phyloP scores from a whole-genome alignment of 2,113 vertebrate species.

The Gallinago media region DNA sequence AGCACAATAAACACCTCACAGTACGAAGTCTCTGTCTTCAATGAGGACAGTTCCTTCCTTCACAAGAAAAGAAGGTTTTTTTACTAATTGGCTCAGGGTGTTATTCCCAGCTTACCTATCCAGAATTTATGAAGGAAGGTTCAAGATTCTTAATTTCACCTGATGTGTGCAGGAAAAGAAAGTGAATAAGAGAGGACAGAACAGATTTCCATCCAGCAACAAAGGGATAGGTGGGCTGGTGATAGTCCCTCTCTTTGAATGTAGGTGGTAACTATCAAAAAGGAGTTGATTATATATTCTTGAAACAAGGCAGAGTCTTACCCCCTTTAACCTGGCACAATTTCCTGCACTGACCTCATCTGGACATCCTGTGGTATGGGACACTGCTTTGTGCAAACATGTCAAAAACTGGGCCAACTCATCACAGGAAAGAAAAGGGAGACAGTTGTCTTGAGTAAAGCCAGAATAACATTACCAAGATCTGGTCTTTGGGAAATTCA shows the following conservation, averaged over 20 bases:
- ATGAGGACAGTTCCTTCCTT: neutral
- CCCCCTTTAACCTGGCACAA: neutral
- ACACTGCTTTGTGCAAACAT: neutral
- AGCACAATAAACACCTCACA: neutral
- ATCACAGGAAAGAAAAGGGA: neutral
- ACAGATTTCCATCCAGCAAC: neutral
- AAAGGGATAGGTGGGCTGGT: neutral
- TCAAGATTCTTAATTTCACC: neutral
- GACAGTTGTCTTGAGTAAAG: neutral
- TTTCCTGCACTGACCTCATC: neutral
- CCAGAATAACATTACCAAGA: neutral
- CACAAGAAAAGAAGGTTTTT: neutral
- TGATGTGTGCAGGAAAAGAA: neutral
- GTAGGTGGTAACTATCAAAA: neutral
- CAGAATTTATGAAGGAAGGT: neutral
- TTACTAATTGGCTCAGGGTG: neutral
- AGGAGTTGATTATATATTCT: neutral
- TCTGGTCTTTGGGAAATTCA: neutral
- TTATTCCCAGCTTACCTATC: neutral
- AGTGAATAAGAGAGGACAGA: neutral
- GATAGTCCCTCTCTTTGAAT: neutral
- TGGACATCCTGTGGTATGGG: accelerated
- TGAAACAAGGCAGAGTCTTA: neutral
- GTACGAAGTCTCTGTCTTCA: neutral
- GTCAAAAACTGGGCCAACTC: neutral